Evolutionary conservation across 2,797 vertebrate genomes (phyloP), one percentile per base, ranked within the genome.

Genomic region (Intellagama lesueurii): DNA sequence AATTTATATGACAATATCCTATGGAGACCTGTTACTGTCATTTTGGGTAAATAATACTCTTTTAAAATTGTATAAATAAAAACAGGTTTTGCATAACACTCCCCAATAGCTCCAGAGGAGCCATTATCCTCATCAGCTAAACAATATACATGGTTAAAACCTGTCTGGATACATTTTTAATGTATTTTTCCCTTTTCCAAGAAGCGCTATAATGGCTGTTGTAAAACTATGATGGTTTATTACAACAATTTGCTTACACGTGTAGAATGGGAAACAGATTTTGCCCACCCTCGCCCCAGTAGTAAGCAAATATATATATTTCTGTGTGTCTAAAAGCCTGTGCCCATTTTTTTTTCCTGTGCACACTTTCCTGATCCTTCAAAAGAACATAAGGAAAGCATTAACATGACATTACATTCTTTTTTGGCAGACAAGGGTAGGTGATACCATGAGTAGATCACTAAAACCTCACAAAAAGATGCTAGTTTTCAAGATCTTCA

Each of bases 121-220:
- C 89, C 91, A 75, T 91, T 88, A 89, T 64, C 12, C 82, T 92
- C 89, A 49, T 77, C 90, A 91, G 84, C 68, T 86, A 91, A 91
- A 91, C 87, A 90, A 93, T 89, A 91, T 91, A 89, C 93, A 81
- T 86, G 90, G 90, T 93, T 91, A 94, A 88, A 92, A 90, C 60
- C 84, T 89, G 47, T 30, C 88, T 81, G 89, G 88, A 89, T 91
- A 77, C 86, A 91, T 91, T 94, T 92, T 91, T 93, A 94, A 94
- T 93, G 78, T 32, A 85, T 89, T 88, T 87, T 66, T 32, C 2
- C 76, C 85, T 77, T 24, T 89, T 91, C 86, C 86, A 86, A 76
- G 87, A 83, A 72, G 81, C 90, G 78, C 66, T 52, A 0, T 72
- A 89, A 93, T 2, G 83, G 69, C 89, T 89, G 84, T 81, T 81